These are phyloP conservation scores for Protomyctophum bolini DNA, from an alignment of 2,113 vertebrate species.

Conservation along the genomic window DNA sequence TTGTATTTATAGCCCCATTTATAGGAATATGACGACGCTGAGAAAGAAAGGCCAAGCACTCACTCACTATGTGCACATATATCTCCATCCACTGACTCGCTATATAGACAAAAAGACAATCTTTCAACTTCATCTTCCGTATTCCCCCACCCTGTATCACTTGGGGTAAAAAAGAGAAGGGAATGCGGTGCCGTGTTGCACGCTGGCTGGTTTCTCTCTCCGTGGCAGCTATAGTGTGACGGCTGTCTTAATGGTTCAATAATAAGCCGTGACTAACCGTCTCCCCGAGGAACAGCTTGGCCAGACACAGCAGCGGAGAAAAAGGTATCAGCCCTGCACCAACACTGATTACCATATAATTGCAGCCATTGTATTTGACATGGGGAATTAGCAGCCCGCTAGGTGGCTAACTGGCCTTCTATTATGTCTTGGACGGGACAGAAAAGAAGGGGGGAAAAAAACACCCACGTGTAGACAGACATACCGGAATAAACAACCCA, in stretches of 20 bases:
- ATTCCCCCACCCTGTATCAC: conserved; percentile 45
- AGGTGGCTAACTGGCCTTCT: conserved; percentile 82
- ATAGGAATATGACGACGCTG: conserved; percentile 1
- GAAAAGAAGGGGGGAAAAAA: conserved; percentile 38
- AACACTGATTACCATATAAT: conserved; percentile 94
- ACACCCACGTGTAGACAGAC: conserved; percentile 45
- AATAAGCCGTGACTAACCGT: conserved; percentile 84
- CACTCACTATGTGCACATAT: no score
- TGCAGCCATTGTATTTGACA: conserved; percentile 89
- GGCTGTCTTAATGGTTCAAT: conserved; percentile 80
- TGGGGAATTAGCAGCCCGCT: conserved; percentile 82
- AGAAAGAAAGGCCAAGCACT: conserved; percentile 6
- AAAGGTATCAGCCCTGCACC: conserved; percentile 83
- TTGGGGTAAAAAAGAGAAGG: not conserved
- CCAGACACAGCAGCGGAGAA: conserved; percentile 81
- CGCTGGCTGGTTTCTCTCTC: conserved; percentile 68
- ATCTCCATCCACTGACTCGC: conserved; percentile 14
- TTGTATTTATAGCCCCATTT: not conserved
- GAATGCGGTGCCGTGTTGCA: conserved; percentile 60
- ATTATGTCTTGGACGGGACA: conserved; percentile 61
- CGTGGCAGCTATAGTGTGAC: conserved; percentile 74
- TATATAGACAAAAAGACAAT: conserved; percentile 49
- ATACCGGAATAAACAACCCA: conserved; percentile 11
- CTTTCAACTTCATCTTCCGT: conserved; percentile 40
- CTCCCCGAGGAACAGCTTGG: conserved; percentile 75